Conservation (phyloP, 1,140 invertebrate genomes). For the Zaprionus camerounensis region DNA sequence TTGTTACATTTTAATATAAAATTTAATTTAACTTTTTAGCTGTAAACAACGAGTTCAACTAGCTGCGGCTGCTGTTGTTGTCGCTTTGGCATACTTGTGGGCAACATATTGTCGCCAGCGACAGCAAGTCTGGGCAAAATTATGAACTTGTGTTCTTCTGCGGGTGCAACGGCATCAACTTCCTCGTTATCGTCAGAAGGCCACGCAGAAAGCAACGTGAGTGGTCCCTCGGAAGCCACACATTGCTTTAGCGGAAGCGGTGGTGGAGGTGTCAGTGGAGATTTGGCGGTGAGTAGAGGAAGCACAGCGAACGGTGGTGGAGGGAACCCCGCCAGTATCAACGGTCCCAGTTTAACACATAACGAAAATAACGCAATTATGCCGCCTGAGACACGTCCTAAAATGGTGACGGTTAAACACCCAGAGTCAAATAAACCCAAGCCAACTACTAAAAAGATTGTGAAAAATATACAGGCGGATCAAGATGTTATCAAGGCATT, state of each 20-base stretch:
- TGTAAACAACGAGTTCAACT: conserved; percentile 67
- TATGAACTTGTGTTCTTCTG: conserved; percentile 84
- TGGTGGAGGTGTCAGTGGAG: conserved; percentile 24
- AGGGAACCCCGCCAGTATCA: conserved; percentile 41
- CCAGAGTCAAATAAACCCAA: conserved; percentile 98
- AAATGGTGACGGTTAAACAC: conserved; percentile 96
- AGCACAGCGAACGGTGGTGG: conserved; percentile 43
- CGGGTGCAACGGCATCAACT: conserved; percentile 78
- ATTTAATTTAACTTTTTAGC: conserved; percentile 36
- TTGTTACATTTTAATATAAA: background rate
- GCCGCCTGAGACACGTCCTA: conserved; percentile 87
- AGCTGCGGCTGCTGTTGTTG: conserved; percentile 64
- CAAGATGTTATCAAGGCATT: conserved; percentile 98
- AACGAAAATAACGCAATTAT: conserved; percentile 76
- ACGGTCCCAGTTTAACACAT: conserved; percentile 48
- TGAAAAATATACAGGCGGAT: conserved; percentile 96
- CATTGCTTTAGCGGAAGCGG: conserved; percentile 55
- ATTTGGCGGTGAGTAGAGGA: conserved; percentile 28
- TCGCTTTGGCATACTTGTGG: conserved; percentile 75
- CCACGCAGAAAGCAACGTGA: conserved; percentile 63
- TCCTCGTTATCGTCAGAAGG: conserved; percentile 78
- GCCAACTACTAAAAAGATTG: conserved; percentile 93
- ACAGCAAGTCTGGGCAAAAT: conserved; percentile 84
- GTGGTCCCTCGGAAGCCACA: conserved; percentile 36
- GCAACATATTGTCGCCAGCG: conserved; percentile 79